These are phyloP conservation scores for Lordiphosa collinella DNA, from an alignment of 1,140 invertebrate species.

Conservation along the genomic window DNA sequence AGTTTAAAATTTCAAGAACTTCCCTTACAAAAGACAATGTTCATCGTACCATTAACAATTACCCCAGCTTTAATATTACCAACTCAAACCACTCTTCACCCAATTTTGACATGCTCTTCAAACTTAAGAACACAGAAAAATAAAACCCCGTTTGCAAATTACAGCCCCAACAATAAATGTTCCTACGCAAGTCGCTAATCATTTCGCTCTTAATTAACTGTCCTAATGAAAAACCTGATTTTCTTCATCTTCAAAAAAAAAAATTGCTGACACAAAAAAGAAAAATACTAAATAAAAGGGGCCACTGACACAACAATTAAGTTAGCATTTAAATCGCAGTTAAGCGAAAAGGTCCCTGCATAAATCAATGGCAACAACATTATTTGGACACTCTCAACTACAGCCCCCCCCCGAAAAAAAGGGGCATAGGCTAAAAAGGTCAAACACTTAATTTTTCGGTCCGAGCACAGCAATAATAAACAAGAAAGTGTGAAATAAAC, in stretches of 20 bases:
- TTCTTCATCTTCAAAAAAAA: constrained; percentile 9
- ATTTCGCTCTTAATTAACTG: constrained; percentile 69
- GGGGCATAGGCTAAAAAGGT: constrained; percentile 45
- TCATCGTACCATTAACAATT: background rate
- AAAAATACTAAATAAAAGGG: constrained; percentile 35
- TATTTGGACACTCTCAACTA: constrained; percentile 40
- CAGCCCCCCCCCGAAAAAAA: constrained; percentile 10
- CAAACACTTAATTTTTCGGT: constrained; percentile 60
- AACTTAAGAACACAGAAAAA: background rate
- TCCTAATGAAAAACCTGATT: constrained; percentile 45
- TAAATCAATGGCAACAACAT: constrained; percentile 76
- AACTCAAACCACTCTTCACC: background rate
- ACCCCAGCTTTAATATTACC: background rate
- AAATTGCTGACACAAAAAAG: constrained; percentile 29
- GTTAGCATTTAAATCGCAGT: constrained; percentile 60
- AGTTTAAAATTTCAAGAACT: background rate
- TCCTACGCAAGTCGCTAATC: constrained; percentile 36
- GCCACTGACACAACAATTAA: constrained; percentile 69
- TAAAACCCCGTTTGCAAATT: too few relatives aligned
- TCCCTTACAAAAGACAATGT: too few relatives aligned
- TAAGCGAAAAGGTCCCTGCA: constrained; percentile 31
- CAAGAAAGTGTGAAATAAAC: constrained; percentile 77
- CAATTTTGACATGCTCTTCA: constrained; percentile 2
- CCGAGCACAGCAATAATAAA: constrained; percentile 61
- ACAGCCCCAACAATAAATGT: too few relatives aligned